phyloP scores from a whole-genome alignment of 2,797 vertebrate genomes.

The Hipposideros larvatus region DNA sequence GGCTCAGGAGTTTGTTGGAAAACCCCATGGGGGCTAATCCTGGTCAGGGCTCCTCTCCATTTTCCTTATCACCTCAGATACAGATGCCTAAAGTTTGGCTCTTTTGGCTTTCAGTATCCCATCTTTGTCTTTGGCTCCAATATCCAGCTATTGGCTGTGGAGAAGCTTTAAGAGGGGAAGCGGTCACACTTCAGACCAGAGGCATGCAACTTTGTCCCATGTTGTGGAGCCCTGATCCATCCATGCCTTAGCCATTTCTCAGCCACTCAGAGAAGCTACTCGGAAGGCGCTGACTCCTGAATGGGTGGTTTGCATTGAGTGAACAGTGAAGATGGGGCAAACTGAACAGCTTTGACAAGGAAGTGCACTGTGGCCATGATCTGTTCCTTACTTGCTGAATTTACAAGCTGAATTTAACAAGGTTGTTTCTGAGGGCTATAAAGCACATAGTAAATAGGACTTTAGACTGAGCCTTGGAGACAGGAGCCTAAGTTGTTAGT shows the following conservation, averaged over 20 bases:
- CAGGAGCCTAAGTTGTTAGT: conserved; percentile 20
- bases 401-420: conserved; percentile 4
- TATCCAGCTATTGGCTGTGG: not conserved
- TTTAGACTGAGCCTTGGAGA: conserved; percentile 68
- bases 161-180: not conserved
- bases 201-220: not conserved
- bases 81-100: not conserved
- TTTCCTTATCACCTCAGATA: not conserved
- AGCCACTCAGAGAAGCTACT: not conserved
- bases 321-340: not conserved
- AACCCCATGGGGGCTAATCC: not conserved
- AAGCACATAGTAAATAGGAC: conserved; percentile 80
- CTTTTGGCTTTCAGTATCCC: conserved; percentile 8
- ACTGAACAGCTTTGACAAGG: not conserved
- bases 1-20: not conserved
- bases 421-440: conserved; percentile 59
- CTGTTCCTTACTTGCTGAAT: not conserved
- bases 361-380: not conserved
- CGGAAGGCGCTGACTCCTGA: not conserved
- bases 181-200: not conserved
- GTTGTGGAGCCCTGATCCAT: not conserved
- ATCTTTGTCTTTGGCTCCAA: not conserved
- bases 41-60: not conserved
- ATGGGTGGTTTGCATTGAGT: conserved; percentile 21
- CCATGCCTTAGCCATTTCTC: conserved; percentile 6